These are phyloP conservation scores for Pomatostomus ruficeps DNA, from an alignment of 2,113 vertebrate genomes.

Conservation along the genomic window DNA sequence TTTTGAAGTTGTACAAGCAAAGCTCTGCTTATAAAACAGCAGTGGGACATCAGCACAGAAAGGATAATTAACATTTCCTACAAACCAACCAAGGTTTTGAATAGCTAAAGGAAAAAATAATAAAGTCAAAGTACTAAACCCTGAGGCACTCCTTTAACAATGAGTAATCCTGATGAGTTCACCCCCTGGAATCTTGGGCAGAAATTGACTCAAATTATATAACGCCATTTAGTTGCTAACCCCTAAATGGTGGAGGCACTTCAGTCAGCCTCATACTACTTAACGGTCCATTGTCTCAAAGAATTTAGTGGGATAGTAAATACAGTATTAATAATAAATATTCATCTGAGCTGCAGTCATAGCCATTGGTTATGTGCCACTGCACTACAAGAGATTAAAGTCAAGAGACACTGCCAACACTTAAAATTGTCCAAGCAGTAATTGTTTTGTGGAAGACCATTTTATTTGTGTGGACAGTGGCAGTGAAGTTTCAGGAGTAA, in stretches of 20 bases:
- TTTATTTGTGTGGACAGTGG: neutral
- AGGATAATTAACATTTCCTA: slow-evolving; percentile 69
- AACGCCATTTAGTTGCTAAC: slow-evolving; percentile 50
- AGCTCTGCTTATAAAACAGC: slow-evolving; percentile 61
- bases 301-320: slow-evolving; percentile 42
- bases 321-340: slow-evolving; percentile 49
- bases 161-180: slow-evolving; percentile 66
- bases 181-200: slow-evolving; percentile 61
- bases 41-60: slow-evolving; percentile 49
- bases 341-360: neutral
- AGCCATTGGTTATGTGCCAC: neutral
- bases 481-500: neutral
- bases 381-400: neutral
- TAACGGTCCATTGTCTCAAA: slow-evolving; percentile 25
- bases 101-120: slow-evolving; percentile 61
- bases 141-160: slow-evolving; percentile 69
- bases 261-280: slow-evolving; percentile 21
- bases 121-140: slow-evolving; percentile 68
- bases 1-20: slow-evolving; percentile 70
- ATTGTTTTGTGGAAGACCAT: neutral
- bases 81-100: slow-evolving; percentile 64
- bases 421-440: neutral
- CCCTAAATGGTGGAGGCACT: slow-evolving; percentile 44
- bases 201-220: slow-evolving; percentile 62
- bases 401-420: neutral